Percentiles rank a stretch among this genome's conserved stretches.
Conservation (phyloP, 2,888 invertebrate genomes). For the Chrysotoxum bicinctum region DNA sequence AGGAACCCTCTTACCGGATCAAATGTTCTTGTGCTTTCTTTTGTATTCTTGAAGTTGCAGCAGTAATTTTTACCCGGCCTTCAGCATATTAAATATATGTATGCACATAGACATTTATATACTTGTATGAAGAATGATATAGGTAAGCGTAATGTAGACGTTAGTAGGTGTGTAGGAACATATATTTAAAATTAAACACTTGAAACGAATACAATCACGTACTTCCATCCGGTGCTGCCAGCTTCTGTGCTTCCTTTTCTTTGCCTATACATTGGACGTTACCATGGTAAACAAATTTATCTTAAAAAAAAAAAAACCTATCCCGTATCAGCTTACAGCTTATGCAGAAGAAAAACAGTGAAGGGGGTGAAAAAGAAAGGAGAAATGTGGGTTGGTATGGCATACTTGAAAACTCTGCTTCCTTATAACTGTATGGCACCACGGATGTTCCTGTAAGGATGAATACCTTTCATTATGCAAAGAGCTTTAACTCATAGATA, state of each 20-base stretch:
- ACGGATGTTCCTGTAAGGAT: conserved; percentile 32
- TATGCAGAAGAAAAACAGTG: background rate
- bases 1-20: conserved; percentile 54
- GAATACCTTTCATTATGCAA: conserved; percentile 70
- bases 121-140: background rate
- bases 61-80: conserved; percentile 14
- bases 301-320: conserved; percentile 41
- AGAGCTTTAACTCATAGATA: conserved; percentile 68
- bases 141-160: background rate
- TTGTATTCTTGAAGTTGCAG: conserved; percentile 29
- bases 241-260: conserved; percentile 31
- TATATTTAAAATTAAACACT: conserved; percentile 44
- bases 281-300: conserved; percentile 63
- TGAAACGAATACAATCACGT: conserved; percentile 43
- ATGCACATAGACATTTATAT: background rate
- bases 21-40: conserved; percentile 38
- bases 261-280: conserved; percentile 38
- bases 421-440: conserved; percentile 9
- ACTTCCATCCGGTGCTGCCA: conserved; percentile 49
- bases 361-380: background rate
- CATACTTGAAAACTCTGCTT: conserved; percentile 22
- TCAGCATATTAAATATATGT: background rate
- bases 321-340: background rate
- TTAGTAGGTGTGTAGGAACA: conserved; percentile 1
- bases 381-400: background rate